phyloP scores from a whole-genome alignment of 2,113 vertebrate genomes.

The Pycnonotus jocosus region DNA sequence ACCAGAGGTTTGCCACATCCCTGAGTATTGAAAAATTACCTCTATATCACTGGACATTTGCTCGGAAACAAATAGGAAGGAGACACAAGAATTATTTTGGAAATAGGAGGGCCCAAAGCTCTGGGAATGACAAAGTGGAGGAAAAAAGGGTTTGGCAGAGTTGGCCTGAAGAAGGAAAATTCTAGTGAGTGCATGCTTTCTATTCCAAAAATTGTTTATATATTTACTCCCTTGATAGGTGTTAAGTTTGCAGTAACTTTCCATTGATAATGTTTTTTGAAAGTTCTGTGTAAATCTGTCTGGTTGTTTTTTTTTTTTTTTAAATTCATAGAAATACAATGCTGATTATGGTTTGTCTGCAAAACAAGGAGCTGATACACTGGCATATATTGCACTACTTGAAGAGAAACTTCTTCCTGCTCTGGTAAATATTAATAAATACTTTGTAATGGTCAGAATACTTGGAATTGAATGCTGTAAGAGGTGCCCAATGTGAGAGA shows the following conservation, averaged over 20 bases:
- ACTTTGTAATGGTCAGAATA: background rate
- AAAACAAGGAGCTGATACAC: conserved; percentile 93
- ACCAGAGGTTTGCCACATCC: background rate
- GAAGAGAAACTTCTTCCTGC: conserved; percentile 92
- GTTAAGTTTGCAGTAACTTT: background rate
- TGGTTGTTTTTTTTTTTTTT: conserved; percentile 33
- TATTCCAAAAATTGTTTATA: background rate
- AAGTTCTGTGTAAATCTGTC: background rate
- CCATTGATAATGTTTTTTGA: background rate
- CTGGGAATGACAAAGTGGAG: background rate
- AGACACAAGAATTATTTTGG: background rate
- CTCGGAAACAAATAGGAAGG: background rate
- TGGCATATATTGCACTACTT: conserved; percentile 94
- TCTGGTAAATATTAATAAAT: conserved; percentile 73
- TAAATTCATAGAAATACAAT: conserved; percentile 82
- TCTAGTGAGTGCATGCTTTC: background rate
- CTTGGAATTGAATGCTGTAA: background rate
- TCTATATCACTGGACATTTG: background rate
- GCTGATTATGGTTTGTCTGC: conserved; percentile 92
- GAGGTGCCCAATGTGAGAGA: background rate
- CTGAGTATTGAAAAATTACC: background rate
- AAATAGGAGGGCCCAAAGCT: background rate
- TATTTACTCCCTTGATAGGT: background rate
- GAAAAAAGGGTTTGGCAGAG: background rate
- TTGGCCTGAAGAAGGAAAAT: background rate